Evolutionary conservation across 2,888 invertebrate genomes (phyloP), one percentile per base, ranked within the genome.

Genomic region (Coelopa pilipes): DNA sequence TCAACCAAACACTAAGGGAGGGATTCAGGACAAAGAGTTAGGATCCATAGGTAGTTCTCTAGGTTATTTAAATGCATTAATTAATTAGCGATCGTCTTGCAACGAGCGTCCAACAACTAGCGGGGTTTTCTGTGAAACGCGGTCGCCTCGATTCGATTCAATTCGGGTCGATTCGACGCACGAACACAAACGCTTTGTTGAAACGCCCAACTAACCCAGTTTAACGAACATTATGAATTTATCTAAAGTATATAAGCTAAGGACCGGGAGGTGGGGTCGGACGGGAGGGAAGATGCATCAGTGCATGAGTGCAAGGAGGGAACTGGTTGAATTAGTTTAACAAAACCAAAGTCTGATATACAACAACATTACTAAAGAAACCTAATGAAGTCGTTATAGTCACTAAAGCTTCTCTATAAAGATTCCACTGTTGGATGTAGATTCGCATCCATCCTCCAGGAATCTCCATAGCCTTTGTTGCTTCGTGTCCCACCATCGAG

Each of bases 181-280:
- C 34, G 34, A 34, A 34, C 34, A 4, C 34, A 24, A 24, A 59
- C 15, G 62, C 62, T 62, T 62, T 62, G 62, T 45, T 24, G 62
- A 34, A 62, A 62, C 34, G 34, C 34, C 34, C 34, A 34, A 34
- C 34, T 34, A 60, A 70, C 59, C 49, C 60, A 62, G 45, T 70
- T 53, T 59, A 74, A 71, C 71, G 71, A 71, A 74, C 50, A 67
- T 70, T 34, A 70, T 70, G 74, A 76, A 76, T 76, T 76, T 76
- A 76, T 73, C 45, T 72, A 70, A 65, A 49, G 71, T 73, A 77
- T 78, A 67, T 72, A 70, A 66, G 34, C n/a, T 34, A 34, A 34
- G 34, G 34, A 34, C 7, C 34, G 34, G 34, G 34, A 34, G 34
- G 34, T 34, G 34, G 34, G 34, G 34, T 34, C 34, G 34, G 7